Evolutionary conservation across 2,113 vertebrate genomes (phyloP).

Genomic region (Plotosus lineatus): DNA sequence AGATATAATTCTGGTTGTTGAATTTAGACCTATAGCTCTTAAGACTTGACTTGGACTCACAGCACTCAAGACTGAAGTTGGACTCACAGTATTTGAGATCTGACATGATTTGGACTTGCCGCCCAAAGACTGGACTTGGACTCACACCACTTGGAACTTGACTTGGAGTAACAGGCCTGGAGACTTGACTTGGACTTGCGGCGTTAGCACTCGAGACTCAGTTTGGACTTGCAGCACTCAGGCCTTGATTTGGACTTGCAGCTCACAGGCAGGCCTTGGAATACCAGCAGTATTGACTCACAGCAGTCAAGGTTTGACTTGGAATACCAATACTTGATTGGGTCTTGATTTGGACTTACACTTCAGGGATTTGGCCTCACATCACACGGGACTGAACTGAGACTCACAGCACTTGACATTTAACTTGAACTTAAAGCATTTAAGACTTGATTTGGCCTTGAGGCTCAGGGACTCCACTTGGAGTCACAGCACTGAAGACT

Average conservation of each 20-base stretch:
- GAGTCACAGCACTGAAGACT: too few relatives aligned
- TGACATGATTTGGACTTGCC: too few relatives aligned
- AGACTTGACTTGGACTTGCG: neutral
- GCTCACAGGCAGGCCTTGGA: too few relatives aligned
- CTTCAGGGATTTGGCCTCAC: too few relatives aligned
- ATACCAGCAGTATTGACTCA: too few relatives aligned
- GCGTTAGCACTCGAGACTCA: neutral
- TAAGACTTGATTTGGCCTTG: too few relatives aligned
- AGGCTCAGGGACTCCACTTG: too few relatives aligned
- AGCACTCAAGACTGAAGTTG: neutral
- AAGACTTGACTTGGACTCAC: neutral
- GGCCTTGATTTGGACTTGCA: too few relatives aligned
- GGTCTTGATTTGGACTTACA: too few relatives aligned
- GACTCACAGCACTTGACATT: neutral
- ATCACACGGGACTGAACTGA: constrained; percentile 24
- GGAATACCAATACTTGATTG: too few relatives aligned
- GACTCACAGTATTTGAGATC: neutral
- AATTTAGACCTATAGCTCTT: neutral
- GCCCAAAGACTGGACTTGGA: neutral
- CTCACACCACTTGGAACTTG: neutral
- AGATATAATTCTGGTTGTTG: neutral
- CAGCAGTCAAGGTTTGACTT: too few relatives aligned
- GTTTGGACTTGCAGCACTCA: neutral
- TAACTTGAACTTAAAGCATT: too few relatives aligned
- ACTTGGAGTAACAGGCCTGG: neutral